Evolutionary conservation across 2,888 invertebrate genomes (phyloP).

Genomic region (Serrognathus titanus): DNA sequence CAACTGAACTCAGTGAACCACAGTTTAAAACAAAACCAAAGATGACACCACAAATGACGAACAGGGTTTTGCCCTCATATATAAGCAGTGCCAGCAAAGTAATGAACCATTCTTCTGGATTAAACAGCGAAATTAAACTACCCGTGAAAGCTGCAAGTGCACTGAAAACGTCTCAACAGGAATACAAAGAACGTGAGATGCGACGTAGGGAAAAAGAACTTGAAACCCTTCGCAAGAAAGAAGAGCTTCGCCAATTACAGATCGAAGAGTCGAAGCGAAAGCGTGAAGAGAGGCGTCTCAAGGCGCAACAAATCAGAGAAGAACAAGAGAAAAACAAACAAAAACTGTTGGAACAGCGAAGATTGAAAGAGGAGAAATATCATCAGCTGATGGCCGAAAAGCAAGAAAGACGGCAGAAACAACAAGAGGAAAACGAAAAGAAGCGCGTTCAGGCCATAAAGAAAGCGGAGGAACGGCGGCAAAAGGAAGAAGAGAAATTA

Average conservation of each 20-base stretch:
- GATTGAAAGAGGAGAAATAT: slow-evolving; percentile 45
- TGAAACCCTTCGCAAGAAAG: slow-evolving; percentile 57
- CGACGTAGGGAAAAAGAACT: slow-evolving; percentile 28
- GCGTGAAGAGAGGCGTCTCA: slow-evolving; percentile 47
- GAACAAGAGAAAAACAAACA: slow-evolving; percentile 52
- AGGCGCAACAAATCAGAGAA: slow-evolving; percentile 49
- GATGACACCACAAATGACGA: slow-evolving; percentile 6
- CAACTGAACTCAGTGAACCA: too few species aligned
- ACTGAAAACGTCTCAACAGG: slow-evolving; percentile 35
- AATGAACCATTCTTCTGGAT: not conserved
- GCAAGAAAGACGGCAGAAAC: slow-evolving; percentile 49
- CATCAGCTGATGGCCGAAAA: slow-evolving; percentile 35
- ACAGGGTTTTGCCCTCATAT: too few species aligned
- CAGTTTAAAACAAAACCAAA: not conserved
- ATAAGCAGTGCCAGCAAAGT: not conserved
- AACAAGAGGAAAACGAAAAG: slow-evolving; percentile 50
- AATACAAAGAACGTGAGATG: slow-evolving; percentile 34
- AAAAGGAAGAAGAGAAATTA: slow-evolving; percentile 42
- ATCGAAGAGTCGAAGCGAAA: slow-evolving; percentile 55
- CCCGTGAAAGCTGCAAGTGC: slow-evolving; percentile 30
- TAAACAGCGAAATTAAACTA: not conserved
- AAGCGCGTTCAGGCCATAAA: slow-evolving; percentile 49
- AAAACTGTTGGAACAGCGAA: slow-evolving; percentile 48
- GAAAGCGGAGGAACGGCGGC: slow-evolving; percentile 47
- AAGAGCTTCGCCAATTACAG: slow-evolving; percentile 57